Evolutionary conservation across 2,888 invertebrate species (phyloP).

Genomic region (Helleia helle): DNA sequence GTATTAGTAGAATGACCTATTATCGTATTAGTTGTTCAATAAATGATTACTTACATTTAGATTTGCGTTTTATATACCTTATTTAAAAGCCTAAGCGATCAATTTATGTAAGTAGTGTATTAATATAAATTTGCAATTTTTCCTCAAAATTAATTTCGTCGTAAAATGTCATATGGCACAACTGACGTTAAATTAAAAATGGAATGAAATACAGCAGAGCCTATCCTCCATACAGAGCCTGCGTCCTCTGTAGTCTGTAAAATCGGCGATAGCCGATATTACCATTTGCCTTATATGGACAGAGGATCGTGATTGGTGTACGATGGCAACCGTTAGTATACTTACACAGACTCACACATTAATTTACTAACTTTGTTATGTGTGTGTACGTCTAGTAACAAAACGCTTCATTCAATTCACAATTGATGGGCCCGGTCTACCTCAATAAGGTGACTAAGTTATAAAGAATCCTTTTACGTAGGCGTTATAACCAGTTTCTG

Average conservation of each 20-base stretch:
- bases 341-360: slow-evolving; percentile 39
- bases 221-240: too few species aligned
- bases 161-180: slow-evolving; percentile 3
- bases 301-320: slow-evolving; percentile 80
- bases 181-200: too few species aligned
- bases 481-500: slow-evolving; percentile 2
- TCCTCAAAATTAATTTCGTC: slow-evolving; percentile 6
- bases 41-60: too few species aligned
- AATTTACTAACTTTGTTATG: slow-evolving; percentile 22
- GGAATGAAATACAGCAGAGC: too few species aligned
- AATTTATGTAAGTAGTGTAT: too few species aligned
- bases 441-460: slow-evolving; percentile 4
- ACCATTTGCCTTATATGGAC: slow-evolving; percentile 91
- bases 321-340: slow-evolving; percentile 64
- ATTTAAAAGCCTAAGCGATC: too few species aligned
- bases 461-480: slow-evolving; percentile 5
- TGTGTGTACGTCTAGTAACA: slow-evolving; percentile 37
- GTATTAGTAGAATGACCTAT: too few species aligned
- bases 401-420: slow-evolving; percentile 48
- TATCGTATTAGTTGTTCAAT: too few species aligned
- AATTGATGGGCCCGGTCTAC: slow-evolving; percentile 18
- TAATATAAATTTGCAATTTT: too few species aligned
- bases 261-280: slow-evolving; percentile 77
- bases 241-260: slow-evolving; percentile 57
- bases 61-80: too few species aligned